These are phyloP conservation scores for Onychostruthus taczanowskii DNA, from an alignment of 2,113 vertebrate genomes.

Conservation along the genomic window DNA sequence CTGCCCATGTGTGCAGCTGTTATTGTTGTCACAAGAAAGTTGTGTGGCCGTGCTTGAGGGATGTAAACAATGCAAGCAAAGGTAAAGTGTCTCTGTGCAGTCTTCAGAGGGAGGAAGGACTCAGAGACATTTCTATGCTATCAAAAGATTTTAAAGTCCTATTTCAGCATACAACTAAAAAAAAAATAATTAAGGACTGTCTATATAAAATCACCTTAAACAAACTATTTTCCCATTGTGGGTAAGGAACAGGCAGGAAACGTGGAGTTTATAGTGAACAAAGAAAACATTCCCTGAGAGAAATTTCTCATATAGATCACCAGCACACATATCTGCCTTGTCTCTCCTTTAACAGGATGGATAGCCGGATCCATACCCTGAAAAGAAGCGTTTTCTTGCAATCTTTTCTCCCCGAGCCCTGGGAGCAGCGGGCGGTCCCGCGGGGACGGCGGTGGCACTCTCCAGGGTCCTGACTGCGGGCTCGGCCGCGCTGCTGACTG, in stretches of 20 bases:
- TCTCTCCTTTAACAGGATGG: background rate
- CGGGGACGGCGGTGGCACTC: fast-evolving
- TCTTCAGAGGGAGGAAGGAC: background rate
- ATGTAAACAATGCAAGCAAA: background rate
- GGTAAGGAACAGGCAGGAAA: background rate
- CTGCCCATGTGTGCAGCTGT: background rate
- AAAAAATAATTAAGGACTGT: background rate
- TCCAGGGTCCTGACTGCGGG: conserved; percentile 32
- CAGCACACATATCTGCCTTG: background rate
- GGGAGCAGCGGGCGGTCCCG: background rate
- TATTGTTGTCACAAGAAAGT: background rate
- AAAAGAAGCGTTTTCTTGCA: background rate
- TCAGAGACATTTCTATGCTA: background rate
- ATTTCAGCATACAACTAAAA: background rate
- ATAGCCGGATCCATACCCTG: background rate
- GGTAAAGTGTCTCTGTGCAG: background rate
- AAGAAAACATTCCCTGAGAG: background rate
- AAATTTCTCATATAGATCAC: background rate
- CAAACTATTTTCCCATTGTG: background rate
- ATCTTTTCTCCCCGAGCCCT: fast-evolving
- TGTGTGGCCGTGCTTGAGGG: background rate
- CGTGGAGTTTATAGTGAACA: background rate
- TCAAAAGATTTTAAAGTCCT: background rate
- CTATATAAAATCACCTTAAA: background rate
- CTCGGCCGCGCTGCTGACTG: fast-evolving